Base-by-base conservation (phyloP, 2,888 invertebrate genomes). In the Malacosoma neustria region DNA sequence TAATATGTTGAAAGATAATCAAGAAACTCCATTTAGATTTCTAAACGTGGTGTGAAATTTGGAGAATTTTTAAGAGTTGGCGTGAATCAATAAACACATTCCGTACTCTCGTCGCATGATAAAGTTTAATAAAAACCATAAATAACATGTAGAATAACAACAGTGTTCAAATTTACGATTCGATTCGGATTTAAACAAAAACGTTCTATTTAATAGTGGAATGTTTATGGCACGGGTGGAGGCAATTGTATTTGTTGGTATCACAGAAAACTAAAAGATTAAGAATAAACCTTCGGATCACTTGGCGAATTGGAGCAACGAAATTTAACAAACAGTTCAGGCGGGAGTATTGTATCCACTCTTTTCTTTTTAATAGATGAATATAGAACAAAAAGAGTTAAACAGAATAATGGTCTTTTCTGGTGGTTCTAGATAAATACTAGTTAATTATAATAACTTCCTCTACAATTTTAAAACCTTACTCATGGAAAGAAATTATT, bases 171-270 rank as follows among this genome's bases (percentile, higher is more conserved):
- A 84, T 85, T 82, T 76, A 46, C 70, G 51, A 84, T 85, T 84
- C 69, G 84, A 57, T 59, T 65, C 82, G 75, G 80, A 72, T 84
- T 85, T 79, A 85, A 84, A 84, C 80, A 77, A 80, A 77, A 85
- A 80, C 84, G 76, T 72, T 80, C 75, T 77, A 77, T 80, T 82
- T 80, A 76, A 77, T 77, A 80, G 72, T 72, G 66, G 71, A 67
- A 68, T 72, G 60, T 63, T 63, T 59, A 56, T 56, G 71, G 72
- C 73, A 74, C 74, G 74, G 62, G 74, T 67, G 56, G 60, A 43
- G 49, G 50, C 56, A 54, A 57, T 52, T 52, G 57, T 13, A 32
- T 35, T 35, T 29, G 33, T 13, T 5, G 22, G 6, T n/a, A n/a
- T n/a, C n/a, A n/a, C n/a, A n/a, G n/a, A n/a, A n/a, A n/a, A n/a